Conservation (phyloP, 2,888 invertebrate genomes). For the Melinopterus prodromus region DNA sequence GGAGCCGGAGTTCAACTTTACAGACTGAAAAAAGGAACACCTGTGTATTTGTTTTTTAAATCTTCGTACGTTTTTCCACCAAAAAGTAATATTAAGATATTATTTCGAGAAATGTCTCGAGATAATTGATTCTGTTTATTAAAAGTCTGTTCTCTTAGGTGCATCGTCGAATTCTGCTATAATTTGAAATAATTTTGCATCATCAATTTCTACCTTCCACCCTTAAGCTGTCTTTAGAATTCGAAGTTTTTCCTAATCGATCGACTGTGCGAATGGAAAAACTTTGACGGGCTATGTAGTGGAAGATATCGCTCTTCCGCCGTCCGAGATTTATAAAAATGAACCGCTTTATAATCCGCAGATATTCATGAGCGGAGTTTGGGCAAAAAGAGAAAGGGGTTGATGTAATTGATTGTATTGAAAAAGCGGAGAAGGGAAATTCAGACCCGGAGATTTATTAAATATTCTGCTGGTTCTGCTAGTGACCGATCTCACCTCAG, state of each 20-base stretch:
- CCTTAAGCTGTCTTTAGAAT: no score
- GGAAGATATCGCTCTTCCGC: neutral
- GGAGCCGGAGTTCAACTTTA: no score
- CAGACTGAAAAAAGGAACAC: no score
- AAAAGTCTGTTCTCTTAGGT: no score
- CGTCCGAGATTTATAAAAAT: constrained; percentile 13
- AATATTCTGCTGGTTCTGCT: constrained; percentile 10
- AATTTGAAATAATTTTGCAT: no score
- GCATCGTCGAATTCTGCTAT: no score
- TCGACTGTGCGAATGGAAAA: neutral
- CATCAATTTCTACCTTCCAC: no score
- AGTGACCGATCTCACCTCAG: constrained; percentile 13
- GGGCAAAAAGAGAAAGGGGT: constrained; percentile 15
- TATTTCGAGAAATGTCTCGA: no score
- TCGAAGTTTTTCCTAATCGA: neutral
- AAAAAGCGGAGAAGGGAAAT: constrained; percentile 14
- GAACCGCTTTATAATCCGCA: constrained; percentile 16
- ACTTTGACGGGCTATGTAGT: neutral
- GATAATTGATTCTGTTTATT: no score
- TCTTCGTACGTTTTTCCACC: no score
- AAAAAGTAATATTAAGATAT: no score
- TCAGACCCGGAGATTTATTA: constrained; percentile 15
- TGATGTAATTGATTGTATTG: constrained; percentile 25
- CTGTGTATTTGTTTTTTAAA: no score
- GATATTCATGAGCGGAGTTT: constrained; percentile 19